These are phyloP conservation scores for Spodoptera littoralis DNA, from an alignment of 2,888 invertebrate genomes.

Conservation along the genomic window DNA sequence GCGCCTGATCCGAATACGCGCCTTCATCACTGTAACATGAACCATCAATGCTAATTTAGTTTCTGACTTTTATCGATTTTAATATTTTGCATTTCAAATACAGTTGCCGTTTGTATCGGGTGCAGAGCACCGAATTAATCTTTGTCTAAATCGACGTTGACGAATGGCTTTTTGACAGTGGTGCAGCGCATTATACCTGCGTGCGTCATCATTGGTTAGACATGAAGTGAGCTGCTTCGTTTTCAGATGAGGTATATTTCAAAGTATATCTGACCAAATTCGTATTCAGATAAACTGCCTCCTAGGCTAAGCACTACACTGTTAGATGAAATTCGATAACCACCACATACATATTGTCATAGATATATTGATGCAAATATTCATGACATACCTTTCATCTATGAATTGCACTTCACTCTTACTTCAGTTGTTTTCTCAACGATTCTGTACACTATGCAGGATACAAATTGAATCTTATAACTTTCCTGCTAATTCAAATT, in stretches of 20 bases:
- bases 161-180: slow-evolving; percentile 12
- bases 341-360: slow-evolving; percentile 49
- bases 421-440: no score
- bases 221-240: no score
- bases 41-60: not conserved
- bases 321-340: slow-evolving; percentile 40
- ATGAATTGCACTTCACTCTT: no score
- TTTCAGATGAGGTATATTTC: no score
- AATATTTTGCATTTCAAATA: not conserved
- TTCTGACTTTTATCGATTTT: not conserved
- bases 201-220: slow-evolving; percentile 6
- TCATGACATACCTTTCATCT: slow-evolving; percentile 17
- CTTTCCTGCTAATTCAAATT: not conserved
- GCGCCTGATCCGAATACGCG: slow-evolving; percentile 8
- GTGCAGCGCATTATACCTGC: not conserved
- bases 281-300: no score
- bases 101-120: not conserved
- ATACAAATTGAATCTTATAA: not conserved
- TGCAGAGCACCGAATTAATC: slow-evolving; percentile 2
- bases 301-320: no score
- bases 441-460: not conserved
- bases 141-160: slow-evolving; percentile 5
- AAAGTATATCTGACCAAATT: no score
- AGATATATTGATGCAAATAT: slow-evolving; percentile 29
- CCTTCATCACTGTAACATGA: slow-evolving; percentile 1